Conservation (phyloP, 2,113 vertebrate species). For the Chlamydotis undulata region DNA sequence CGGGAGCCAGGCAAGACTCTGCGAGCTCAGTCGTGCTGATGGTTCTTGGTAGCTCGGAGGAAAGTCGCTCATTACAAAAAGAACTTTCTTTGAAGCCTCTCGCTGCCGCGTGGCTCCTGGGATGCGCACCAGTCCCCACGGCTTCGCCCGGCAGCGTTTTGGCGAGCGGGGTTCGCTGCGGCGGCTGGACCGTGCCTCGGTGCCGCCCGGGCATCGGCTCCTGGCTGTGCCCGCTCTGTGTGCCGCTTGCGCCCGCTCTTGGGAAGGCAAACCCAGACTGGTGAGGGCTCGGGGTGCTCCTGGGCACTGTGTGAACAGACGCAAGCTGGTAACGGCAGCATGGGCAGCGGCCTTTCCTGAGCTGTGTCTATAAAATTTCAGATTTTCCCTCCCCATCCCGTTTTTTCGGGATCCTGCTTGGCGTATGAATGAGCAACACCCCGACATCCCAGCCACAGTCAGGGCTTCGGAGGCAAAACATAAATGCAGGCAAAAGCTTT, state of each 20-base stretch:
- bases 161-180: not conserved
- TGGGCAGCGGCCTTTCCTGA: fast-evolving
- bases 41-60: not conserved
- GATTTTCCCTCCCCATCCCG: not conserved
- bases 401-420: not conserved
- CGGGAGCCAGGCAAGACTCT: not conserved
- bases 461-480: not conserved
- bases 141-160: fast-evolving
- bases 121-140: fast-evolving
- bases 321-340: fast-evolving
- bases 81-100: not conserved
- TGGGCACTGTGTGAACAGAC: not conserved
- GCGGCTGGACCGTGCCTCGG: not conserved
- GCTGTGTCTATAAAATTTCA: not conserved
- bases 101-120: not conserved
- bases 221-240: not conserved
- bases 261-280: not conserved
- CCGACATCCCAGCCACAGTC: not conserved
- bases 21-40: not conserved
- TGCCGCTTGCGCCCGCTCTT: not conserved
- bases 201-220: not conserved
- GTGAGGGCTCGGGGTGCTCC: fast-evolving
- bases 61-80: not conserved
- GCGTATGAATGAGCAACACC: not conserved
- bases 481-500: not conserved